These are phyloP conservation scores for Chamaea fasciata DNA, from an alignment of 2,113 vertebrate species.

Conservation along the genomic window DNA sequence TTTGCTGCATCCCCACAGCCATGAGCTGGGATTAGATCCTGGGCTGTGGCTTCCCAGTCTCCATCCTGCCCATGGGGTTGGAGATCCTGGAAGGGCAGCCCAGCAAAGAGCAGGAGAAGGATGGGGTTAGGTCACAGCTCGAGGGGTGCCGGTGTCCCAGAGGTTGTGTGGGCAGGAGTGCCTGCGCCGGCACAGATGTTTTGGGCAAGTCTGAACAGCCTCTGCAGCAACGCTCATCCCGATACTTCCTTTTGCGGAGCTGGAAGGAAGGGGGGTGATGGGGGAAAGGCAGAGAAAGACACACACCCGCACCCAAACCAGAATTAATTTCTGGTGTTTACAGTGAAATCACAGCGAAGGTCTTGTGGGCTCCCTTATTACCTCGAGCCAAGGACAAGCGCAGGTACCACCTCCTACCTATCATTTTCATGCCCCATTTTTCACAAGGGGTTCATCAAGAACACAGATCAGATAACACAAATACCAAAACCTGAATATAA, in stretches of 20 bases:
- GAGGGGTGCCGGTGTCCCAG: rapidly evolving
- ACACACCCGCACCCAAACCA: not conserved
- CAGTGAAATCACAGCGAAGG: not conserved
- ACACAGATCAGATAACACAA: not conserved
- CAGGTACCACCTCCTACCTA: not conserved
- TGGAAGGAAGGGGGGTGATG: not conserved
- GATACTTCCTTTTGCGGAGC: not conserved
- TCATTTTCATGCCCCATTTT: not conserved
- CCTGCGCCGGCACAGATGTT: rapidly evolving
- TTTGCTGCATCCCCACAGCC: not conserved
- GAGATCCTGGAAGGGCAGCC: not conserved
- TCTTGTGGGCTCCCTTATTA: not conserved
- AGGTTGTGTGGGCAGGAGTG: not conserved
- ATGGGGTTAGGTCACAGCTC: not conserved
- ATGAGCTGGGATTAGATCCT: not conserved
- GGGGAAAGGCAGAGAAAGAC: not conserved
- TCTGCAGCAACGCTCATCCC: not conserved
- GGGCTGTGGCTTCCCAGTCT: not conserved
- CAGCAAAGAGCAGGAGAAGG: not conserved
- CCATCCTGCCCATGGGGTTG: not conserved
- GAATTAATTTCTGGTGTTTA: not conserved
- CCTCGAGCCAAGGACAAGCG: not conserved
- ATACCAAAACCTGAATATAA: not conserved
- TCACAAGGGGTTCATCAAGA: not conserved
- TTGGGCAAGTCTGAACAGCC: not conserved